Evolutionary conservation across 2,888 invertebrate species (phyloP), one percentile per base, ranked within the genome.

Genomic region (Epinotia nisella): DNA sequence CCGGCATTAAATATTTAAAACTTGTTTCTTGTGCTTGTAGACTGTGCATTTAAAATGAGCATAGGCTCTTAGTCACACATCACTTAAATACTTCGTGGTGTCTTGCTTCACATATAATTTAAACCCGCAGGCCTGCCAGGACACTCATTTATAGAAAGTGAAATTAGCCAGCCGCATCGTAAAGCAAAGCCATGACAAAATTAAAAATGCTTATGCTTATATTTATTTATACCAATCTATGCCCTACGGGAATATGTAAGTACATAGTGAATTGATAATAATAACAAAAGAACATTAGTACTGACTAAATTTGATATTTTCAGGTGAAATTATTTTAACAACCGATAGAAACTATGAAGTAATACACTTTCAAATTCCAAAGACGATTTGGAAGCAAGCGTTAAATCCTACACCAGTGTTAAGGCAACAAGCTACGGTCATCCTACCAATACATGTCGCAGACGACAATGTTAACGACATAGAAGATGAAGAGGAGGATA

Each of bases 1-100:
- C 79, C 76, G 84, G 77, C 89, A 91, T 92, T 67, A 92, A 87
- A 92, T 90, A 93, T 93, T 91, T 90, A 86, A 92, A 92, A 91
- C 92, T 91, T 89, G 93, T 92, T 92, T 87, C 86, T 84, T 74
- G 78, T 81, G 81, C 78, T 84, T 87, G 85, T 80, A 87, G 86
- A 85, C 83, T 80, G 86, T 83, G 82, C 81, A 83, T 81, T 82
- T 86, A 84, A 90, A 89, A 86, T 87, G 86, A 87, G 85, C 87
- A 87, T 89, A 79, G 83, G 78, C 82, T 82, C 82, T 85, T 83
- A 84, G 85, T 85, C 84, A 83, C 85, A 80, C 83, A 77, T 78
- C 82, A 79, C 86, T 91, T 92, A 93, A 91, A 93, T 92, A 92
- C 88, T 85, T 86, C 83, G 80, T 78, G 82, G 85, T 83, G 82